Percentiles rank a stretch among this genome's conserved stretches.
Conservation (phyloP, 2,888 invertebrate species). For the Dryobotodes eremita region DNA sequence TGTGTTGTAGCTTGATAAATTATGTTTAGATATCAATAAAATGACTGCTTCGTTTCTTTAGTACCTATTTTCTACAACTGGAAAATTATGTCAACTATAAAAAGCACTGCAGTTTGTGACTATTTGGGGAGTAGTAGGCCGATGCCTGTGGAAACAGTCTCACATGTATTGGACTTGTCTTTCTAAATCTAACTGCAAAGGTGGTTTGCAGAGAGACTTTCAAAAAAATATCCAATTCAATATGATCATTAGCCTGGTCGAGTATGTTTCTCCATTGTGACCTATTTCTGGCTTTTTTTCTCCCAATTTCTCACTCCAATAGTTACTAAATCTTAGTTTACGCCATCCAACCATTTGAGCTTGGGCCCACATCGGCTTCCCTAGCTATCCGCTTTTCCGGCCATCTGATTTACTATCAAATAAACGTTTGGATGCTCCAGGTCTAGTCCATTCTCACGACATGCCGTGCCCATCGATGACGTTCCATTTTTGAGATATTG, state of each 20-base stretch:
- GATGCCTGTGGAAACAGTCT: neutral
- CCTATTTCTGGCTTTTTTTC: neutral
- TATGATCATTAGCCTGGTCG: neutral
- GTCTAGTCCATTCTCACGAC: neutral
- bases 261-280: neutral
- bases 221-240: neutral
- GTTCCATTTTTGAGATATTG: neutral
- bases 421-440: neutral
- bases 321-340: neutral
- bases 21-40: conserved; percentile 4
- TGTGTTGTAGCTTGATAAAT: neutral
- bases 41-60: neutral
- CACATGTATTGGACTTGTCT: too few relatives aligned
- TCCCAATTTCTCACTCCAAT: neutral
- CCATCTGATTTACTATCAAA: neutral
- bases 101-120: neutral
- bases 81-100: too few relatives aligned
- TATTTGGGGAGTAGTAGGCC: neutral
- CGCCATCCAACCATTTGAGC: neutral
- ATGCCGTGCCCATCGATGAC: neutral
- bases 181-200: neutral
- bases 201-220: neutral
- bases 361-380: neutral
- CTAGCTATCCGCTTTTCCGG: neutral
- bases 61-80: neutral